Conservation (phyloP, 2,888 invertebrate genomes). For the Calameuta idolon region DNA sequence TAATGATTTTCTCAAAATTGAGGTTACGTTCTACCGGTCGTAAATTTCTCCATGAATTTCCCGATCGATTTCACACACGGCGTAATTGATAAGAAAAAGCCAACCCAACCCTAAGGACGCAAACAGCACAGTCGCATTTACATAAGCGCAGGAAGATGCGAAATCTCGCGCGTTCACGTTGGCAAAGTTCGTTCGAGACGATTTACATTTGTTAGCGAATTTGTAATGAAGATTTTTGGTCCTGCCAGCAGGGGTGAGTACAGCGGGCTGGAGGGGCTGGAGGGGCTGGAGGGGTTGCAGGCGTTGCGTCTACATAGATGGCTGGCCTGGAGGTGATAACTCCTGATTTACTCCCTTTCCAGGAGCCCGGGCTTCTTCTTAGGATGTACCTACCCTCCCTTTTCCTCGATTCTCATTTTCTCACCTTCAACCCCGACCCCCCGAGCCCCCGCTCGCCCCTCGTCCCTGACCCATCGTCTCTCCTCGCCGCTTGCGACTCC, state of each 20-base stretch:
- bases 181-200: constrained; percentile 32
- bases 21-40: too few relatives aligned
- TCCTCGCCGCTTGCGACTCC: constrained; percentile 9
- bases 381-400: constrained; percentile 12
- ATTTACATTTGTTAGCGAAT: constrained; percentile 59
- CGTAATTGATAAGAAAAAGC: background rate
- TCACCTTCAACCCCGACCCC: constrained; percentile 34
- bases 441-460: constrained; percentile 32
- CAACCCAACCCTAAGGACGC: background rate
- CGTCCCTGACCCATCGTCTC: background rate
- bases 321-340: constrained; percentile 58
- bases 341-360: constrained; percentile 55
- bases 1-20: too few relatives aligned
- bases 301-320: constrained; percentile 22
- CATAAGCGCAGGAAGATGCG: background rate
- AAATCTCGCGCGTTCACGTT: background rate
- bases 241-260: constrained; percentile 18
- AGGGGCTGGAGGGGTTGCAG: background rate
- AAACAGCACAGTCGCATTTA: background rate
- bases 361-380: constrained; percentile 13
- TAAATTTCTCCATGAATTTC: too few relatives aligned
- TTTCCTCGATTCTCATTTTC: constrained; percentile 41
- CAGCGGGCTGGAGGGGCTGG: background rate
- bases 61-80: too few relatives aligned
- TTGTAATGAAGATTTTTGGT: constrained; percentile 56